Evolutionary conservation across 2,888 invertebrate species (phyloP), one percentile per base, ranked within the genome.

Genomic region (Pteria penguin): DNA sequence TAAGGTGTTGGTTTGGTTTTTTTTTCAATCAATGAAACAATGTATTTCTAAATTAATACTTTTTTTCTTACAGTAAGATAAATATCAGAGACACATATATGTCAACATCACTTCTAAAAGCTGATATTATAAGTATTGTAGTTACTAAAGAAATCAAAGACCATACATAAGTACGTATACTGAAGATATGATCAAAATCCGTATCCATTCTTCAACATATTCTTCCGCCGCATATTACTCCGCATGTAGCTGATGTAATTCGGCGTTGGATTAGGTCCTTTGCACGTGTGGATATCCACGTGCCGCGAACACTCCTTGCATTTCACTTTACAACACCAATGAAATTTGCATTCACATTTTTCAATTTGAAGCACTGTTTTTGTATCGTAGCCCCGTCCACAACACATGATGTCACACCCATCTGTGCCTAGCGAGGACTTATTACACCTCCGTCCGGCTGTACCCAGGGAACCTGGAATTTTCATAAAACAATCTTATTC

Each of bases 281-380:
- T 97, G 94, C 97, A 97, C 76, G 96, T 96, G 91, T 97, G 95
- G 69, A 95, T 94, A 90, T 97, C 96, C 80, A 95, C 94, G 82
- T 90, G 88, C 94, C 84, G 81, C 8, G 84, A 82, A 70, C 96
- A 96, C 74, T 95, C 95, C 92, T 96, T 95, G 93, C 96, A 96
- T 93, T 95, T 95, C 76, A 96, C 96, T 92, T 95, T 95, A 93
- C 96, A 96, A 93, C 96, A 96, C 94, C 96, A 96, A 92, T 96
- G 95, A 93, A 96, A 96, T 91, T 95, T 95, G 94, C 96, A 97
- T 89, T 95, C 95, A 92, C 96, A 97, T 62, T 92, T 89, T 70
- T 96, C 95, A 67, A 95, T 94, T 75, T 94, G 94, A 87, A 94
- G 94, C 80, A 95, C 94, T 76, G 95, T 94, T 80, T 94, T 93